A percentile compares a stretch with the other conserved stretches of the same genome.
These are phyloP conservation scores for Lycaena phlaeas DNA, from an alignment of 2,888 invertebrate genomes.

Conservation along the genomic window DNA sequence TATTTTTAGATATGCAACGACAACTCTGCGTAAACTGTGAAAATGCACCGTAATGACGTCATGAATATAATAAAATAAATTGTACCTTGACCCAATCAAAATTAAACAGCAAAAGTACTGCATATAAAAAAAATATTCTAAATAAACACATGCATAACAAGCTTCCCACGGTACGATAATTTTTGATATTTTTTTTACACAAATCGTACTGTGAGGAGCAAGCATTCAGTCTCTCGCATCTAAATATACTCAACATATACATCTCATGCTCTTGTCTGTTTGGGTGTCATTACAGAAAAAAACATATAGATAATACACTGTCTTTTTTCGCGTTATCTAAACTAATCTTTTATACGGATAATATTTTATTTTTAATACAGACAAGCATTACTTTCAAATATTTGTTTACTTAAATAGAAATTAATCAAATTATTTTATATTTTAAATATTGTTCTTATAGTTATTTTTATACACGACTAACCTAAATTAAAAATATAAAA, in stretches of 20 bases:
- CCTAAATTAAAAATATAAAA: no score
- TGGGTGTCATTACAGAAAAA: not conserved
- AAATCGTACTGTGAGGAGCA: not conserved
- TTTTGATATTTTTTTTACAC: no score
- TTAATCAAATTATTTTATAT: no score
- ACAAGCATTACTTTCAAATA: no score
- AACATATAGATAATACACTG: no score
- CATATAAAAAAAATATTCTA: constrained; percentile 21
- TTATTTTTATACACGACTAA: no score
- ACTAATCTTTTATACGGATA: no score
- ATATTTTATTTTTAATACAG: no score
- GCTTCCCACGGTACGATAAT: not conserved
- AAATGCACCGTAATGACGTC: constrained; percentile 17
- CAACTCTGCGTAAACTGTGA: constrained; percentile 10
- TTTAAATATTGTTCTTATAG: no score
- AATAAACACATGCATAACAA: constrained; percentile 25
- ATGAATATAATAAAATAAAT: constrained; percentile 29
- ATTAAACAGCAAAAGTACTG: constrained; percentile 33
- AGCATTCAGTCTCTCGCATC: not conserved
- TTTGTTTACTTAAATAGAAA: no score
- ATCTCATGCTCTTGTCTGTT: constrained; percentile 8
- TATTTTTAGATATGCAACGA: not conserved
- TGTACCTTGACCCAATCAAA: constrained; percentile 55
- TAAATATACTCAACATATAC: constrained; percentile 6
- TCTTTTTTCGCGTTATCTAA: no score